Conservation (phyloP, 2,888 invertebrate species). For the Abrostola triplasia region DNA sequence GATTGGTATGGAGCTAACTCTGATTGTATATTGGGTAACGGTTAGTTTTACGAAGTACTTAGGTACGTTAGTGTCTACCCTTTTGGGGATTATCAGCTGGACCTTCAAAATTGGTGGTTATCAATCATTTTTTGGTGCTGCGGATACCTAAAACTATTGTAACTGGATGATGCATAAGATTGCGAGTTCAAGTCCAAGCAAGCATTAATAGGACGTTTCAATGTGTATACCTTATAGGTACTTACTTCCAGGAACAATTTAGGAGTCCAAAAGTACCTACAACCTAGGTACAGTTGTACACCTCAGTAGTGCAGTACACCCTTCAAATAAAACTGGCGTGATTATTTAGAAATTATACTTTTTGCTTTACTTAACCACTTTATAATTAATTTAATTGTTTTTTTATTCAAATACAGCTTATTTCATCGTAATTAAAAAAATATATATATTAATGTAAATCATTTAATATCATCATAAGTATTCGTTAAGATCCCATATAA, state of each 20-base stretch:
- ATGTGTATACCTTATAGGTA: background rate
- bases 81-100: conserved; percentile 22
- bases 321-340: too few species aligned
- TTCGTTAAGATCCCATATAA: background rate
- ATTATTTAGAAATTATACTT: too few species aligned
- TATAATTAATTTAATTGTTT: too few species aligned
- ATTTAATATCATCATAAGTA: background rate
- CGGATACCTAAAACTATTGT: too few species aligned
- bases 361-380: too few species aligned
- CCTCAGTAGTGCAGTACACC: too few species aligned
- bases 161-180: too few species aligned
- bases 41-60: conserved; percentile 3
- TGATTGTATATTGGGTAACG: conserved; percentile 39
- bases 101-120: background rate
- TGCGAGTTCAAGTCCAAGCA: too few species aligned
- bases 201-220: too few species aligned
- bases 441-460: background rate
- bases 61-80: conserved; percentile 24
- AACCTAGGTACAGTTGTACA: too few species aligned
- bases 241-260: background rate
- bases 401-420: too few species aligned
- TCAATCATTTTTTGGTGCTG: background rate
- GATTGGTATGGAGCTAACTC: conserved; percentile 49
- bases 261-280: too few species aligned
- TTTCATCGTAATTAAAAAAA: background rate